These are phyloP conservation scores for Sinopyrophorus schimmeli DNA, from an alignment of 2,888 invertebrate genomes.

Conservation along the genomic window DNA sequence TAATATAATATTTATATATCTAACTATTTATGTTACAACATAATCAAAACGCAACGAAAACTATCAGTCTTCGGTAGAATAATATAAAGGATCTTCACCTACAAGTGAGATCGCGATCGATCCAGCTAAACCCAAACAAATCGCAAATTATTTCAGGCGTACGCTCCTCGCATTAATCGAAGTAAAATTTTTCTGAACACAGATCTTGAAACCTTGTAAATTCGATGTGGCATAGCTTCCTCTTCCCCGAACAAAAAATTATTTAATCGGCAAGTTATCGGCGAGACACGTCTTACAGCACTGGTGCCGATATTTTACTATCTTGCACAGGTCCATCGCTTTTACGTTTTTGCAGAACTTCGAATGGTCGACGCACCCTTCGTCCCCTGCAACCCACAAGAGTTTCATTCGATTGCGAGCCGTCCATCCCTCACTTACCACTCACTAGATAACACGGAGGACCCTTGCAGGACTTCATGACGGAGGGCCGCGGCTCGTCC, in stretches of 20 bases:
- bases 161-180: no score
- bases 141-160: no score
- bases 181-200: no score
- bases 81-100: conserved; percentile 14
- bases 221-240: no score
- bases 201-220: no score
- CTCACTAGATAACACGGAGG: conserved; percentile 62
- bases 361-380: conserved; percentile 81
- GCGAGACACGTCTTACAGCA: conserved; percentile 80
- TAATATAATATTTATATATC: conserved; percentile 10
- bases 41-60: conserved; percentile 26
- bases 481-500: conserved; percentile 73
- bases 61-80: conserved; percentile 24
- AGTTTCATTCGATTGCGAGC: not conserved
- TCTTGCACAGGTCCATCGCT: conserved; percentile 84
- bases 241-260: no score
- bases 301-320: conserved; percentile 79
- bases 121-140: no score
- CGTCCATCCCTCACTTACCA: conserved; percentile 56
- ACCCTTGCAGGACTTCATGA: conserved; percentile 77
- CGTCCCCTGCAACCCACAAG: conserved; percentile 64
- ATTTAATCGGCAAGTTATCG: conserved; percentile 3
- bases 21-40: conserved; percentile 15
- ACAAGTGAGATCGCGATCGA: no score
- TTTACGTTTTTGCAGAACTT: conserved; percentile 86